A percentile compares a stretch with the other conserved stretches of the same genome.
Evolutionary conservation across 1,140 invertebrate genomes (phyloP).

Genomic region (Drosophila triauraria): DNA sequence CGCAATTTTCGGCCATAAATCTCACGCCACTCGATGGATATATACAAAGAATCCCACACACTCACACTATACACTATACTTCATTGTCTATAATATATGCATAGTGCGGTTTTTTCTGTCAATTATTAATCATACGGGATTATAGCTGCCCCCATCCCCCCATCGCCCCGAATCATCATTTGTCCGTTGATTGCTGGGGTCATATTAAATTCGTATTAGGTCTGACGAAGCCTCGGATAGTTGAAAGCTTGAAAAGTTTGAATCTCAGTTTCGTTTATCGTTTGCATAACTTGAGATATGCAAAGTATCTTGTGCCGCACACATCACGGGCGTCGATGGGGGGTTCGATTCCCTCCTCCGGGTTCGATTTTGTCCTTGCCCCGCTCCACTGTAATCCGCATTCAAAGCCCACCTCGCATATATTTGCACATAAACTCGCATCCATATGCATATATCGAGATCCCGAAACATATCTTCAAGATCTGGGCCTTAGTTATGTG

Average conservation of each 20-base stretch:
- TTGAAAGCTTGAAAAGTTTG: constrained; percentile 6
- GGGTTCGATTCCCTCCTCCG: neutral
- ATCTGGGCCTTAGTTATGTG: constrained; percentile 75
- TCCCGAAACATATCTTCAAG: constrained; percentile 46
- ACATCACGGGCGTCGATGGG: constrained; percentile 20
- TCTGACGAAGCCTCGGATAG: constrained; percentile 7
- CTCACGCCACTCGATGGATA: constrained; percentile 52
- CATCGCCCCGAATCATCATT: constrained; percentile 17
- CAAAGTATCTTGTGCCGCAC: constrained; percentile 44
- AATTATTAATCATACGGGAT: constrained; percentile 71
- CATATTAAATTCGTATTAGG: constrained; percentile 61
- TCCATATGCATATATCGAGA: constrained; percentile 56
- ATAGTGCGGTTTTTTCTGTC: constrained; percentile 48
- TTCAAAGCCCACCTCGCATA: constrained; percentile 50
- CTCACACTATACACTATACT: neutral
- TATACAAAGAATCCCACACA: constrained; percentile 17
- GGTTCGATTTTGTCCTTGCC: constrained; percentile 28
- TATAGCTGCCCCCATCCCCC: constrained; percentile 33
- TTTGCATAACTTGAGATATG: constrained; percentile 67
- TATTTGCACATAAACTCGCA: constrained; percentile 36
- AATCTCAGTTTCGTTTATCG: constrained; percentile 28
- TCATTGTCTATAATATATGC: constrained; percentile 22
- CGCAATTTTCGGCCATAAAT: constrained; percentile 69
- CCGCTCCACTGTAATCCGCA: constrained; percentile 60
- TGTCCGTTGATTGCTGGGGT: constrained; percentile 32